These are phyloP conservation scores for Epistrophe grossulariae DNA, from an alignment of 2,888 invertebrate species.

Conservation along the genomic window DNA sequence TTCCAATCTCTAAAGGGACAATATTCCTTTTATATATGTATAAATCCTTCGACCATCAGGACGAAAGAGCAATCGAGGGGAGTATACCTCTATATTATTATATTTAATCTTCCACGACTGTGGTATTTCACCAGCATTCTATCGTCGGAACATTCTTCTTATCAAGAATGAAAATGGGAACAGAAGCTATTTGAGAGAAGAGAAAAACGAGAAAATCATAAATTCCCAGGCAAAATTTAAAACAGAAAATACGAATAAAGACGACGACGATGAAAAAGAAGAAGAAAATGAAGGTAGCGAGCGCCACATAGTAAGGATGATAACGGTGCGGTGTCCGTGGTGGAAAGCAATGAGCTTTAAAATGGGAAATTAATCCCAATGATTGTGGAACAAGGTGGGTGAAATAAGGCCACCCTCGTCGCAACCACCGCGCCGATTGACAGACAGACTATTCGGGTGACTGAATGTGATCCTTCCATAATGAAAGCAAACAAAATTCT, in stretches of 20 bases:
- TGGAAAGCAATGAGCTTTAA: slow-evolving; percentile 53
- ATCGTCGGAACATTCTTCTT: slow-evolving; percentile 35
- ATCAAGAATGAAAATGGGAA: not conserved
- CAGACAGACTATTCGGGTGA: slow-evolving; percentile 47
- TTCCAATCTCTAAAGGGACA: slow-evolving; percentile 40
- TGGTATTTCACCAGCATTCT: slow-evolving; percentile 26
- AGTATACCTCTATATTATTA: too few species aligned
- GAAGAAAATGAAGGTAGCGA: not conserved
- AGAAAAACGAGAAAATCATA: slow-evolving; percentile 30
- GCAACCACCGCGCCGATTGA: slow-evolving; percentile 23
- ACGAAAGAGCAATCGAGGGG: not conserved
- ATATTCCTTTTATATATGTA: slow-evolving; percentile 22
- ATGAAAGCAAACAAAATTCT: slow-evolving; percentile 45
- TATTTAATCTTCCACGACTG: not conserved
- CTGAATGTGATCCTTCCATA: slow-evolving; percentile 55
- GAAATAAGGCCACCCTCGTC: not conserved
- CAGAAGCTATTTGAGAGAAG: slow-evolving; percentile 16
- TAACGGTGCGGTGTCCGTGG: slow-evolving; percentile 20
- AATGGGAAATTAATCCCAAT: slow-evolving; percentile 63
- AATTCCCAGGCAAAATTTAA: slow-evolving; percentile 61
- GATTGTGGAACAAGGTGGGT: slow-evolving; percentile 32
- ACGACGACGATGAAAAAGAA: not conserved
- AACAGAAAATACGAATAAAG: slow-evolving; percentile 1
- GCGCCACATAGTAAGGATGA: not conserved
- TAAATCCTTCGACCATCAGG: not conserved